Conservation (phyloP, 2,888 invertebrate genomes). For the Lamellibrachia columna region DNA sequence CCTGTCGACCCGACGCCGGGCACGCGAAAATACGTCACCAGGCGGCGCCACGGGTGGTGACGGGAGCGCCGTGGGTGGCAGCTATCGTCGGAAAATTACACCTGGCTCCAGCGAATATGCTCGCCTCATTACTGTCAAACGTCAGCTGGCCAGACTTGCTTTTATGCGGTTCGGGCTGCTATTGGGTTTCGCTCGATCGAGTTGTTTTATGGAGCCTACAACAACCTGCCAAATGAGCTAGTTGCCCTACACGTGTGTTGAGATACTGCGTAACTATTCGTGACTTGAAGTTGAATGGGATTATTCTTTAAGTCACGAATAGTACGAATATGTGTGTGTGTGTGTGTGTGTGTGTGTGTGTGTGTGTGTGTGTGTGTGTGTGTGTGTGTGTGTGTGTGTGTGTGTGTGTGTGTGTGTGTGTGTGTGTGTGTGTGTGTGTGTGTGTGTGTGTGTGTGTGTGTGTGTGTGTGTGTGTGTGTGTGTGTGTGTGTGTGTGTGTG, state of each 20-base stretch:
- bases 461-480: too few relatives aligned
- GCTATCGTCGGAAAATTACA: not conserved
- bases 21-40: not conserved
- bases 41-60: constrained; percentile 3
- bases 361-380: too few relatives aligned
- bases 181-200: not conserved
- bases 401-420: too few relatives aligned
- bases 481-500: too few relatives aligned
- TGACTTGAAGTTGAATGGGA: too few relatives aligned
- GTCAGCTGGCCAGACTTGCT: not conserved
- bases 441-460: too few relatives aligned
- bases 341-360: too few relatives aligned
- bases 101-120: not conserved
- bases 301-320: not conserved
- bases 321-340: too few relatives aligned
- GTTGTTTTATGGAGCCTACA: not conserved
- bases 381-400: too few relatives aligned
- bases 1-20: not conserved
- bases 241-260: not conserved
- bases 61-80: constrained; percentile 3
- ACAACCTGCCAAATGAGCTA: not conserved
- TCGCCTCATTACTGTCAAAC: not conserved
- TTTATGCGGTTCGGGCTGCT: not conserved
- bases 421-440: too few relatives aligned
- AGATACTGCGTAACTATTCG: not conserved